Percentiles rank a stretch among this genome's conserved stretches.
Conservation (phyloP, 2,888 invertebrate species). For the Molanna angustata region DNA sequence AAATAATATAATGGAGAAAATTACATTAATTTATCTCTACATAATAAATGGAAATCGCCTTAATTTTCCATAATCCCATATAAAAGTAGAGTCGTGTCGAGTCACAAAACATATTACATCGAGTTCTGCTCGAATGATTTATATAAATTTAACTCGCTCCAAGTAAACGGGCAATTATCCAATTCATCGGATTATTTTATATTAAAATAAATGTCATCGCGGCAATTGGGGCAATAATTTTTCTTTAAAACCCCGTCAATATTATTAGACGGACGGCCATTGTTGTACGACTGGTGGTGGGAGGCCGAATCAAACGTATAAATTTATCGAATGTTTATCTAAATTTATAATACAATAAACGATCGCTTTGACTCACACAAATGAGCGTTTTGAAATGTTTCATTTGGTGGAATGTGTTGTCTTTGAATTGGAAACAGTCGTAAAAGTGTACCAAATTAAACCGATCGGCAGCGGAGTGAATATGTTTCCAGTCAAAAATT, state of each 20-base stretch:
- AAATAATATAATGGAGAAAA: background rate
- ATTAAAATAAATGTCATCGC: slow-evolving; percentile 33
- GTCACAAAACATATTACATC: background rate
- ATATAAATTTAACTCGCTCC: slow-evolving; percentile 21
- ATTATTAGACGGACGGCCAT: slow-evolving; percentile 24
- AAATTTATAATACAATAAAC: slow-evolving; percentile 23
- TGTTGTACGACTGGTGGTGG: slow-evolving; percentile 23
- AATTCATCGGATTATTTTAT: slow-evolving; percentile 33
- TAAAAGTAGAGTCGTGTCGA: background rate
- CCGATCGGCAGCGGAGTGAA: slow-evolving; percentile 6
- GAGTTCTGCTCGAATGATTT: slow-evolving; percentile 29
- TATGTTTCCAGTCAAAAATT: slow-evolving; percentile 1
- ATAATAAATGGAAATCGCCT: background rate
- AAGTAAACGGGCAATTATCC: slow-evolving; percentile 32
- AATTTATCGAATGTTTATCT: slow-evolving; percentile 22
- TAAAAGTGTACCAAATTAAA: slow-evolving; percentile 14
- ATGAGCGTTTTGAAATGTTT: slow-evolving; percentile 16
- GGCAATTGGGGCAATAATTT: slow-evolving; percentile 32
- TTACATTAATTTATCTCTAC: background rate
- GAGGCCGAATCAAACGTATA: background rate
- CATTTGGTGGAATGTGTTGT: slow-evolving; percentile 13
- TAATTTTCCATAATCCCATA: background rate
- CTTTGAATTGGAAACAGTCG: slow-evolving; percentile 5
- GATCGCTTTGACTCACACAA: slow-evolving; percentile 7
- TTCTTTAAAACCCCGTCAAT: slow-evolving; percentile 25